Base-by-base conservation (phyloP, 2,888 invertebrate species). In the Meta bourneti region DNA sequence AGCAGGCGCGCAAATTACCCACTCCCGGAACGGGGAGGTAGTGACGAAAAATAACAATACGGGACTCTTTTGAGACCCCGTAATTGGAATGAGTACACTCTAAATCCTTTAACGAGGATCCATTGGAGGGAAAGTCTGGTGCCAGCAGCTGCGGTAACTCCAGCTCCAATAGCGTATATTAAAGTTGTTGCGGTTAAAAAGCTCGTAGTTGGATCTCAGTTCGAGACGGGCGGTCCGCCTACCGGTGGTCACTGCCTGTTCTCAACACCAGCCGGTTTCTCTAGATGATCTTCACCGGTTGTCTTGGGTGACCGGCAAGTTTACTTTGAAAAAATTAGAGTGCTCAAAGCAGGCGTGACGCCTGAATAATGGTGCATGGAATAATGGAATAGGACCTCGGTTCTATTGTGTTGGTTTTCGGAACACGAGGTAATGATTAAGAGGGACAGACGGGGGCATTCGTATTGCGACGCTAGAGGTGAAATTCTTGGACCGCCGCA, bases 131-230 rank as follows among this genome's bases (percentile, higher is more conserved):
- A 96, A 96, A 96, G 96, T 96, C 96, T 96, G 96, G 96, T 96
- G 96, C 96, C 96, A 96, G 96, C 96, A 96, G 96, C 96, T 96
- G 96, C 96, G 96, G 96, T 96, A 96, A 96, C 96, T 96, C 96
- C 96, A 96, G 96, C 96, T 96, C 96, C 95, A 96, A 96, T 95
- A 96, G 96, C 96, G 96, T 96, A 96, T 96, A 96, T 96, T 96
- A 96, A 96, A 96, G 96, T 96, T 96, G 96, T 96, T 96, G 96
- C 96, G 96, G 96, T 96, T 96, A 96, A 96, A 96, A 96, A 96
- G 95, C 96, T 96, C 96, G 96, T 96, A 96, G 96, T 96, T 96
- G 96, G 95, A 96, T 95, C 94, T 94, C 91, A 96, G 94, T 93
- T 93, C 34, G 34, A 34, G 34, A 34, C 34, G 34, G 34, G 34